Evolutionary conservation across 2,888 invertebrate species (phyloP), one percentile per base, ranked within the genome.

Genomic region (Caenorhabditis sp.): DNA sequence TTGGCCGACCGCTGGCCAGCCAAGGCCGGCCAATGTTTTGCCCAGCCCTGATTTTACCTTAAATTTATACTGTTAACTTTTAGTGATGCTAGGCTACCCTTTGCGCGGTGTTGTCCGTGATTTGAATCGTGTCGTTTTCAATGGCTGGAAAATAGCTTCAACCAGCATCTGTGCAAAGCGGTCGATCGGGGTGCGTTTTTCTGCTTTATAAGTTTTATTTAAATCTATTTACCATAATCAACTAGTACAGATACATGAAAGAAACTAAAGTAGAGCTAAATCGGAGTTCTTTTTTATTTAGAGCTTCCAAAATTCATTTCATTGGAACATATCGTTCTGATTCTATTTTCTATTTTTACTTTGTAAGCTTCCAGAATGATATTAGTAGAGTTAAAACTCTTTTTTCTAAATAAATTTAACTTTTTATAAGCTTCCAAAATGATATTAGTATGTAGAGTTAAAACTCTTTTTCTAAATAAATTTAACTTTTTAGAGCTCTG

Each of bases 121-220:
- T 41, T 41, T 41, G 17, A 3, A 15, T 41, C 41, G 41, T 17
- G 15, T 20, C 9, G 17, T 41, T 41, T 41, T 17, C 4, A 41
- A 41, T 17, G 41, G 17, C 17, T 41, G 2, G 15, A 15, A 41
- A 20, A 3, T 4, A 17, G 17, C 41, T 41, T 17, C 41, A 17
- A 17, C 17, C 17, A 41, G 3, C 17, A 41, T 41, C 41, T 41
- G 37, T n/a, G 37, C 41, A 17, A 41, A 41, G 41, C 41, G 41
- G 41, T 6, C 6, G 41, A 41, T 41, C 41, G 41, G 41, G 41
- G 41, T 41, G 41, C n/a, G 41, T 41, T 41, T 41, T 41, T 41
- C 41, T 41, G 15, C 41, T 41, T 41, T 41, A 41, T 41, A 41
- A 41, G 20, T 41, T 41, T 41, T 41, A 41, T 41, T 41, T 41